Conservation (phyloP, 2,797 vertebrate species). For the Danio kyathit region DNA sequence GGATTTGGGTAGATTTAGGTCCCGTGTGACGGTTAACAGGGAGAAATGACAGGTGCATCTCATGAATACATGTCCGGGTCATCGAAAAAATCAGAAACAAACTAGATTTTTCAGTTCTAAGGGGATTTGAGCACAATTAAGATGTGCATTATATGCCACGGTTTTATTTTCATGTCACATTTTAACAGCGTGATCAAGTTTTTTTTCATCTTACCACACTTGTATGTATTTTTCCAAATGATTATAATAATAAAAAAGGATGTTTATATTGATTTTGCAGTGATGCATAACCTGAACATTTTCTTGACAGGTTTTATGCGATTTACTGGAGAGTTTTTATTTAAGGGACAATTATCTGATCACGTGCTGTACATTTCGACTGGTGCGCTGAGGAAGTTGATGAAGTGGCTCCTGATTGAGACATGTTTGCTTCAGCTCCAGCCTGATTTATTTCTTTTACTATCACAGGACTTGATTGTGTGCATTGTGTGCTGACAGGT, state of each 20-base stretch:
- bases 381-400: slow-evolving; percentile 5
- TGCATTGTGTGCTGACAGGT: slow-evolving; percentile 31
- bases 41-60: background rate
- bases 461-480: slow-evolving; percentile 7
- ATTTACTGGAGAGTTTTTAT: slow-evolving; percentile 15
- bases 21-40: background rate
- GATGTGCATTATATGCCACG: background rate
- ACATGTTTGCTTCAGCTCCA: slow-evolving; percentile 30
- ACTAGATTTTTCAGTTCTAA: background rate
- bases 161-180: background rate
- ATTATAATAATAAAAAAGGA: too few species aligned
- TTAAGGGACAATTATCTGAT: slow-evolving; percentile 21
- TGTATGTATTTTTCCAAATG: background rate
- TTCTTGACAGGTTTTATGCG: background rate
- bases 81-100: background rate
- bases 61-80: background rate
- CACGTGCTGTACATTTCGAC: slow-evolving; percentile 17
- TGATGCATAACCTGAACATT: background rate
- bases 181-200: background rate
- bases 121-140: background rate
- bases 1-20: background rate
- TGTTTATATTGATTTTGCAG: background rate
- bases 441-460: slow-evolving; percentile 23
- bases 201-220: background rate
- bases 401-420: slow-evolving; percentile 27